Base-by-base conservation (phyloP, 2,797 vertebrate genomes). In the Sebastiscus albofasciatus region DNA sequence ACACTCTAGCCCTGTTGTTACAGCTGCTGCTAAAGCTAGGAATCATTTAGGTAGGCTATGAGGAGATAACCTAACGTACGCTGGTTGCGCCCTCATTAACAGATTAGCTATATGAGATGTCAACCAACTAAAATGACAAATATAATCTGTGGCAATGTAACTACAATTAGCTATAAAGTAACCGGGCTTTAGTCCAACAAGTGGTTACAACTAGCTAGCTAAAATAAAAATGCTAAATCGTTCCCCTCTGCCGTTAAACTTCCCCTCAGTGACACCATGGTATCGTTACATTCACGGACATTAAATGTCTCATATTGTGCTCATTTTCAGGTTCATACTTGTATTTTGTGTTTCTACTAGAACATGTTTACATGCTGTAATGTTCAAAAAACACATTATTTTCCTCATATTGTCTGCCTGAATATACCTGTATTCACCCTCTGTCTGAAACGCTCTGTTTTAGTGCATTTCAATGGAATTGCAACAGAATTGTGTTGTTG, bases 1-100 rank as follows among this genome's bases (percentile, higher is more conserved):
- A 20, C 46, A 49, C 46, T 49, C 46, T 8, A 20, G 18, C 8
- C 18, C 39, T 79, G 69, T 73, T 88, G 56, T 74, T 78, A 13
- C 73, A 90, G 82, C 78, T 83, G 82, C 2, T 4, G 34, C 26
- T 12, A 24, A 24, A 65, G 31, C 42, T 42, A 20, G 26, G 13
- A 10, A 36, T 62, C 34, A 60, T 33, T 29, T 18, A 26, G 14
- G 18, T 20, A 52, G 26, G 46, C 5, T 22, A 26, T 22, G 4
- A 46, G 2, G 2, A 8, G 29, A 10, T 46, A 46, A 3, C 42
- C 46, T 20, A 52, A 39, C 14, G 5, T 11, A 39, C 4, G 4
- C 36, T 39, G 12, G 36, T 39, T 42, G 8, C 5, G 14, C 13
- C 34, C 4, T 52, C 5, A 31, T 14, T 13, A 5, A 8, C 1